Conservation (phyloP, 2,113 vertebrate genomes). For the Pyxicephalus adspersus region DNA sequence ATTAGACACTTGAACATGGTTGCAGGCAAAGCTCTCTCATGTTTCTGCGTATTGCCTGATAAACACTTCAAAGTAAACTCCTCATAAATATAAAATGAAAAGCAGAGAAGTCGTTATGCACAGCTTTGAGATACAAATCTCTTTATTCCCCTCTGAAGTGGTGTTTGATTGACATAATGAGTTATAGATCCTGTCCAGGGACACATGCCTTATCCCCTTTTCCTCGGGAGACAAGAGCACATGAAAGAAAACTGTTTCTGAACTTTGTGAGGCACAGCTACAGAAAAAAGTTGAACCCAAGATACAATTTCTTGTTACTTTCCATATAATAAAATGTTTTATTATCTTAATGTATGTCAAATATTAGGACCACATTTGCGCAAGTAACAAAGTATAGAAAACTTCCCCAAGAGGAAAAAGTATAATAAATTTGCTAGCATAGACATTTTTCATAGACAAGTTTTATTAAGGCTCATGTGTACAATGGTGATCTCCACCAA, state of each 20-base stretch:
- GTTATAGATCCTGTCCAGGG: slow-evolving; percentile 85
- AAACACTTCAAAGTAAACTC: slow-evolving; percentile 87
- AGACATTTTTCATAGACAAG: not conserved
- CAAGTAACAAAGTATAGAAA: slow-evolving; percentile 43
- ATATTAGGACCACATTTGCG: slow-evolving; percentile 61
- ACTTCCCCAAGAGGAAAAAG: slow-evolving; percentile 18
- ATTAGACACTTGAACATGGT: slow-evolving; percentile 81
- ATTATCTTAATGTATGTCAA: slow-evolving; percentile 65
- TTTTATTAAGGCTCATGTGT: not conserved
- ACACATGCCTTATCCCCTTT: slow-evolving; percentile 78
- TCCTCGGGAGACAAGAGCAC: slow-evolving; percentile 78
- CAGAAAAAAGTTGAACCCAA: slow-evolving; percentile 69
- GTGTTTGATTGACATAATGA: slow-evolving; percentile 86
- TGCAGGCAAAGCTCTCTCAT: slow-evolving; percentile 80
- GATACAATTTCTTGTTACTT: slow-evolving; percentile 71
- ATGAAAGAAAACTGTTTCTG: slow-evolving; percentile 83
- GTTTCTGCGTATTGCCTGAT: slow-evolving; percentile 84
- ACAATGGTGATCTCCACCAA: not conserved
- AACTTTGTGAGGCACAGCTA: slow-evolving; percentile 78
- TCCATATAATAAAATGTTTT: slow-evolving; percentile 62
- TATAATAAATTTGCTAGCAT: not conserved
- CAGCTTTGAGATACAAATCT: slow-evolving; percentile 85
- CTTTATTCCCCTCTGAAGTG: slow-evolving; percentile 87
- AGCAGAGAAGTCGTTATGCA: slow-evolving; percentile 79
- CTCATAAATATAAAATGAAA: slow-evolving; percentile 89